Evolutionary conservation across 2,113 vertebrate species (phyloP).

Genomic region (Sarotherodon lohbergeri): DNA sequence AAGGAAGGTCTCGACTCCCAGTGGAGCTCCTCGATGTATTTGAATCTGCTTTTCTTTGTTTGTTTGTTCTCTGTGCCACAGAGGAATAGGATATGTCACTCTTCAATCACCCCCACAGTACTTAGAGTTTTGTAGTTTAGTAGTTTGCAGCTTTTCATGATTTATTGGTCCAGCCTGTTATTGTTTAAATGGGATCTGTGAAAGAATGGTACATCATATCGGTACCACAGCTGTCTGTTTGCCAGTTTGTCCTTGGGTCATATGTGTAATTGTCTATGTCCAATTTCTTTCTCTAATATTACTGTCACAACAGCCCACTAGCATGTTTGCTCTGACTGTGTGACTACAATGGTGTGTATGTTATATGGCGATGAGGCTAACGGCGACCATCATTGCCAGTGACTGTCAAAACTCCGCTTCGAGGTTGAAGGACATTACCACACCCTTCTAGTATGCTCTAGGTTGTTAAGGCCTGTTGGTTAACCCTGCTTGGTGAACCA

Average conservation of each 20-base stretch:
- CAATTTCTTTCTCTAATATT: background rate
- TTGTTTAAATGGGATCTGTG: background rate
- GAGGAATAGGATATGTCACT: background rate
- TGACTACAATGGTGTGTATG: background rate
- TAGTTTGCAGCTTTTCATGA: background rate
- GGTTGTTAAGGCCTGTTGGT: background rate
- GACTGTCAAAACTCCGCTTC: background rate
- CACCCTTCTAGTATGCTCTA: background rate
- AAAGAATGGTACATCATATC: background rate
- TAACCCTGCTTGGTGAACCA: background rate
- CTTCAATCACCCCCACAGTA: background rate
- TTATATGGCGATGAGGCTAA: background rate
- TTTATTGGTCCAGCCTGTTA: background rate
- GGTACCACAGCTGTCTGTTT: background rate
- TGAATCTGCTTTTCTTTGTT: background rate
- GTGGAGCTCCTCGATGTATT: background rate
- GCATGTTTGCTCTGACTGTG: background rate
- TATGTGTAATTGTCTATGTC: background rate
- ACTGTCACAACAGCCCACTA: conserved; percentile 1
- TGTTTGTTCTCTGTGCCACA: background rate
- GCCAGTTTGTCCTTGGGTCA: background rate
- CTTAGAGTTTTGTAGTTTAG: background rate
- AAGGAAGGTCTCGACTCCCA: background rate
- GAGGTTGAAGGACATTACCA: background rate
- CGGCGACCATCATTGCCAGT: background rate